A percentile compares a stretch with the other conserved stretches of the same genome.
These are phyloP conservation scores for Forbesichthys agassizii DNA, from an alignment of 2,113 vertebrate genomes.

Conservation along the genomic window DNA sequence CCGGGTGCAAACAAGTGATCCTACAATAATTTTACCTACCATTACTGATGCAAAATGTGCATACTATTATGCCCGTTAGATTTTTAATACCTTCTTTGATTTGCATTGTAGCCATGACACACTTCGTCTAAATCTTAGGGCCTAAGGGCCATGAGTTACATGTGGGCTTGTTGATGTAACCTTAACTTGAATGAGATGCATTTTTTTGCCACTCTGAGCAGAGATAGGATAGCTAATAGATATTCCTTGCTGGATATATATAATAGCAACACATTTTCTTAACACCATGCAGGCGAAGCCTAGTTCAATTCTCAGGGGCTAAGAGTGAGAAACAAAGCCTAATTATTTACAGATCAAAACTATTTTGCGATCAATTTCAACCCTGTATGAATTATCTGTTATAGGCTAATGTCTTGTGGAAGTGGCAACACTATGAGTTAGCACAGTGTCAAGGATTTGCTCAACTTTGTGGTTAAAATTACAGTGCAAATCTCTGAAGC, in stretches of 20 bases:
- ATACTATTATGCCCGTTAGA: too few species aligned
- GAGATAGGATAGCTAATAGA: too few species aligned
- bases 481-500: slow-evolving; percentile 70
- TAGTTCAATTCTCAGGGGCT: not conserved
- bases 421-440: slow-evolving; percentile 51
- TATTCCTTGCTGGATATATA: too few species aligned
- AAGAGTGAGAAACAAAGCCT: not conserved
- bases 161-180: too few species aligned
- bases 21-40: not conserved
- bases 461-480: slow-evolving; percentile 66
- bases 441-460: slow-evolving; percentile 52
- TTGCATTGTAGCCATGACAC: too few species aligned
- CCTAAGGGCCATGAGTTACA: too few species aligned
- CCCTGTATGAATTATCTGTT: slow-evolving; percentile 19
- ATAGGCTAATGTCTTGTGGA: slow-evolving; percentile 44
- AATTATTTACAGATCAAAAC: slow-evolving; percentile 4
- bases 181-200: too few species aligned
- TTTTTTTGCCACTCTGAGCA: too few species aligned
- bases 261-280: too few species aligned
- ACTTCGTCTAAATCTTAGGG: too few species aligned
- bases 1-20: not conserved
- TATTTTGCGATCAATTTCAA: slow-evolving; percentile 1
- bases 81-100: too few species aligned
- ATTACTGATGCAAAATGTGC: not conserved
- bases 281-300: not conserved